A percentile compares a stretch with the other conserved stretches of the same genome.
phyloP scores from a whole-genome alignment of 92 coral and sea anemone species.

The Porites divaricata region DNA sequence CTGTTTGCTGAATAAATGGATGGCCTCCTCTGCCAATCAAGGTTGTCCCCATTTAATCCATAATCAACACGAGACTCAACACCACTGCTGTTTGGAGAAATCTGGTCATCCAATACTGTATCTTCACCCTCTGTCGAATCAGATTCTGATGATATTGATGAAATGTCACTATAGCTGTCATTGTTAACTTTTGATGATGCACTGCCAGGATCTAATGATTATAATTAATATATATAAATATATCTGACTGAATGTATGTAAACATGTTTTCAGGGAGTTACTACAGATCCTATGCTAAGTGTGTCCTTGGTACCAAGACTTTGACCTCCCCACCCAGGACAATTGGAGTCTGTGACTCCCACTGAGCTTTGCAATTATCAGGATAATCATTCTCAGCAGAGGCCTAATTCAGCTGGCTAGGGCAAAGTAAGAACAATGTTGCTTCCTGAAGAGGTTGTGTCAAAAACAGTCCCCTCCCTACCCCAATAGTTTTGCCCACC shows the following conservation, averaged over 20 bases:
- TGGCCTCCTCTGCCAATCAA: constrained; percentile 45
- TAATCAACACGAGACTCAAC: background rate
- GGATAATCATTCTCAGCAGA: too few relatives aligned
- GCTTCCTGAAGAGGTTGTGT: too few relatives aligned
- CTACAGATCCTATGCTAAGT: too few relatives aligned
- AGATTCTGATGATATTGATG: constrained; percentile 27
- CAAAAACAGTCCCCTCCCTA: too few relatives aligned
- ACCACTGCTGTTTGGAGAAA: background rate
- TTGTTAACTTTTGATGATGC: background rate
- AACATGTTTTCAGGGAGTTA: too few relatives aligned
- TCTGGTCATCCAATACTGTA: background rate
- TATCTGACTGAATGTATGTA: background rate
- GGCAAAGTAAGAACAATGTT: too few relatives aligned
- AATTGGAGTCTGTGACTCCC: too few relatives aligned
- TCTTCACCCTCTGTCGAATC: background rate
- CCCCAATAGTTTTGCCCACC: too few relatives aligned
- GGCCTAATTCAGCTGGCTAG: too few relatives aligned
- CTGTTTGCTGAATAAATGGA: constrained; percentile 30
- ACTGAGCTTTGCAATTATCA: too few relatives aligned
- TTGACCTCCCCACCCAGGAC: too few relatives aligned
- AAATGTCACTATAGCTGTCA: constrained; percentile 6
- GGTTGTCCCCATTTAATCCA: constrained; percentile 44
- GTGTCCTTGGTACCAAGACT: too few relatives aligned
- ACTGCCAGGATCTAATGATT: constrained; percentile 6
- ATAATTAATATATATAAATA: background rate